phyloP scores from a whole-genome alignment of 2,797 vertebrate species.

The Chelon auratus region DNA sequence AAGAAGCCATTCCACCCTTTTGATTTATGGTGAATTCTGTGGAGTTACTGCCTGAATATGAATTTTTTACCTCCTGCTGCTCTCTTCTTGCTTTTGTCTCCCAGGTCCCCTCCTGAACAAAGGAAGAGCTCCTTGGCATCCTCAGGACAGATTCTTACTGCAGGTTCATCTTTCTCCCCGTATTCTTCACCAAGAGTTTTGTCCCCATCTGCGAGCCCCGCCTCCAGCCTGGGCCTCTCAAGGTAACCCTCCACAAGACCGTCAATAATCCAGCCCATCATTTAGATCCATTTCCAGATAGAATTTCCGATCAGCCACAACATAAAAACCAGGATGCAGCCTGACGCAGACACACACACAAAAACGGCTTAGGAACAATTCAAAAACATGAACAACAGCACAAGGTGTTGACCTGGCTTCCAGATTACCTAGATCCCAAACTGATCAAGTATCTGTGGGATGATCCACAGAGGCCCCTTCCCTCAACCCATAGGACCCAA shows the following conservation, averaged over 20 bases:
- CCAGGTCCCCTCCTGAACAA: conserved; percentile 89
- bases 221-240: conserved; percentile 91
- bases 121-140: conserved; percentile 82
- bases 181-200: conserved; percentile 87
- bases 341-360: no score
- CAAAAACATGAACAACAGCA: no score
- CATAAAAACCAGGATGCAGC: no score
- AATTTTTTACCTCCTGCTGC: conserved; percentile 11
- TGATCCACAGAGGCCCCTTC: no score
- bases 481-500: no score
- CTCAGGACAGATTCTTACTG: conserved; percentile 80
- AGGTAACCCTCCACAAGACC: conserved; percentile 81
- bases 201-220: conserved; percentile 91
- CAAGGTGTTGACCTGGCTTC: no score
- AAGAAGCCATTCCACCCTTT: not conserved
- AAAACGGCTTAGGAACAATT: no score
- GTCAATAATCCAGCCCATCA: conserved; percentile 13
- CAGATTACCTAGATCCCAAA: no score
- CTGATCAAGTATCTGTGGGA: no score
- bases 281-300: conserved; percentile 1
- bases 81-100: conserved; percentile 8
- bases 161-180: conserved; percentile 86
- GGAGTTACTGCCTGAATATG: conserved; percentile 13
- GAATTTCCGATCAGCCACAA: not conserved
- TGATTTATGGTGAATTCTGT: not conserved